A percentile compares a stretch with the other conserved stretches of the same genome.
These are phyloP conservation scores for Amazonetta brasiliensis DNA, from an alignment of 2,797 vertebrate genomes.

Conservation along the genomic window DNA sequence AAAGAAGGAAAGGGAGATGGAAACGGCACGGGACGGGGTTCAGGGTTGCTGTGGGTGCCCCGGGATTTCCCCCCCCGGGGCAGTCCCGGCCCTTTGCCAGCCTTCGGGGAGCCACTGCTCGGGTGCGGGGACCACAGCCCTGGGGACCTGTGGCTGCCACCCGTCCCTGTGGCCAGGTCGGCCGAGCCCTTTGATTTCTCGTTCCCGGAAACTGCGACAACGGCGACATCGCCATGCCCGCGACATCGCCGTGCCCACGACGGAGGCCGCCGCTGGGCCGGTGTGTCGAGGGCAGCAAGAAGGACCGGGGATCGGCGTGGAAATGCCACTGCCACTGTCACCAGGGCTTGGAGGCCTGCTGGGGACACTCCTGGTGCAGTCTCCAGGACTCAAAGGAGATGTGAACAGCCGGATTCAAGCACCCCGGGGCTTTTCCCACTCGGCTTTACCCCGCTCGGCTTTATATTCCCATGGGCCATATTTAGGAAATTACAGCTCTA, in stretches of 20 bases:
- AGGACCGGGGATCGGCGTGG: not conserved
- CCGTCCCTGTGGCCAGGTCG: rapidly evolving
- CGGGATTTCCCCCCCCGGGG: too few relatives aligned
- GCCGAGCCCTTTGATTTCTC: not conserved
- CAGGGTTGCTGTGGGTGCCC: too few relatives aligned
- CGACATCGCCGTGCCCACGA: not conserved
- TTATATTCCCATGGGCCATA: not conserved
- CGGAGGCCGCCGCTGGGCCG: too few relatives aligned
- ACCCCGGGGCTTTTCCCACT: not conserved
- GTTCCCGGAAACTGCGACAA: not conserved
- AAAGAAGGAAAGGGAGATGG: not conserved
- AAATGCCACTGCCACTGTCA: not conserved
- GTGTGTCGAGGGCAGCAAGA: rapidly evolving
- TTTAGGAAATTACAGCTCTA: too few relatives aligned
- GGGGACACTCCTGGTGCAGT: too few relatives aligned
- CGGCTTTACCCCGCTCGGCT: not conserved
- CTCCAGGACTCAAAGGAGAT: rapidly evolving
- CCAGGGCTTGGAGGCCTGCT: rapidly evolving
- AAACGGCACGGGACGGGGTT: not conserved
- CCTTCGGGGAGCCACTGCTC: rapidly evolving
- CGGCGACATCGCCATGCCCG: not conserved
- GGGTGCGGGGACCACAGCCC: not conserved
- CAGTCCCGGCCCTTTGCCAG: not conserved
- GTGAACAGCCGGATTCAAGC: not conserved
- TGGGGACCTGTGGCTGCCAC: not conserved